Evolutionary conservation across 2,888 invertebrate genomes (phyloP).

Genomic region (Scaptomyza tumidula): DNA sequence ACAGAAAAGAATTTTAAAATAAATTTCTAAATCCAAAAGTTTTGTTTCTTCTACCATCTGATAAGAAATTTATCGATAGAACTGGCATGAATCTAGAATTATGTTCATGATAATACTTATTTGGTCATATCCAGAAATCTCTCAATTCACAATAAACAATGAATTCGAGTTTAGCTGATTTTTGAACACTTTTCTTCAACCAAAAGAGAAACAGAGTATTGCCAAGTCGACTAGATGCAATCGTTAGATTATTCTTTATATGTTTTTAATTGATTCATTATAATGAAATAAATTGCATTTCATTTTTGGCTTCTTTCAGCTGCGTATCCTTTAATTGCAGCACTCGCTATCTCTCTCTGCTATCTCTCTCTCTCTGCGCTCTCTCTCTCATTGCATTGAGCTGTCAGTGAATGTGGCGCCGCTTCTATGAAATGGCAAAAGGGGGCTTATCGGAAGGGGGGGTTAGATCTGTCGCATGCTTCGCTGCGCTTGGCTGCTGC

Average conservation of each 20-base stretch:
- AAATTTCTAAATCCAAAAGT: too few relatives aligned
- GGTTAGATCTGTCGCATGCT: constrained; percentile 62
- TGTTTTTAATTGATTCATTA: constrained; percentile 54
- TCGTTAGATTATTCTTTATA: not conserved
- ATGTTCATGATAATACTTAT: too few relatives aligned
- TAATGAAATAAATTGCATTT: constrained; percentile 51
- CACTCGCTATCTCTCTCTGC: not conserved
- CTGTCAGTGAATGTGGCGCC: constrained; percentile 40
- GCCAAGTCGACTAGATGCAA: not conserved
- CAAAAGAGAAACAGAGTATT: too few relatives aligned
- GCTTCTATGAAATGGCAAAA: not conserved
- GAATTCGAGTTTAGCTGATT: too few relatives aligned
- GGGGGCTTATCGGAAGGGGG: not conserved
- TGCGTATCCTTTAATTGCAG: constrained; percentile 62
- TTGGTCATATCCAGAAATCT: too few relatives aligned
- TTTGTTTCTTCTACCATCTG: too few relatives aligned
- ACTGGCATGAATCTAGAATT: too few relatives aligned
- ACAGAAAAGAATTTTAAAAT: too few relatives aligned
- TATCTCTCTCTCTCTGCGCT: constrained; percentile 1
- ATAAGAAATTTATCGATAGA: too few relatives aligned
- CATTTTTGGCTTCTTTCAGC: constrained; percentile 23
- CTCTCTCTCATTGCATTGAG: constrained; percentile 55
- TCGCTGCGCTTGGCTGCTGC: constrained; percentile 66
- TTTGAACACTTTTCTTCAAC: too few relatives aligned
- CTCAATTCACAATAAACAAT: too few relatives aligned